Conservation (phyloP, 1,140 invertebrate genomes). For the Apis dorsata region DNA sequence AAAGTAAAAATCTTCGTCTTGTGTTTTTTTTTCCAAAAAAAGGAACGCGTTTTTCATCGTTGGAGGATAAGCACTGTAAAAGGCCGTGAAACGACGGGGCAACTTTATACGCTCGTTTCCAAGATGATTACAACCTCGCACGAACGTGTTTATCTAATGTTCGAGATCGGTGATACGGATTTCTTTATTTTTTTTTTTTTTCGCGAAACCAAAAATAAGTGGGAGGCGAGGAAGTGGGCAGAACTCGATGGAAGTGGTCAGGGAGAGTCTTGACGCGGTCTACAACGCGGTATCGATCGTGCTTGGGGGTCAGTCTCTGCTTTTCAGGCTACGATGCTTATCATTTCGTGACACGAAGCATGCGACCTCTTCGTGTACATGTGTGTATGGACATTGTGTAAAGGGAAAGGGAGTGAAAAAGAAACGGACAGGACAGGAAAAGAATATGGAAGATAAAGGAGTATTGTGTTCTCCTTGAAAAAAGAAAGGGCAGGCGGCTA, state of each 20-base stretch:
- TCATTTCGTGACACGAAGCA: constrained; percentile 66
- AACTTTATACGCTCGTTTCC: constrained; percentile 1
- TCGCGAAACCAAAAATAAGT: constrained; percentile 45
- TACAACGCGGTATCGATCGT: constrained; percentile 63
- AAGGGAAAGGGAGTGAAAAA: constrained; percentile 14
- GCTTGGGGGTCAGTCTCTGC: constrained; percentile 64
- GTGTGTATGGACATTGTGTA: not conserved
- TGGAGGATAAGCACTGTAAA: not conserved
- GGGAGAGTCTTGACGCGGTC: constrained; percentile 55
- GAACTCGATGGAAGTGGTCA: constrained; percentile 35
- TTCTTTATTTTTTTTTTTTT: not conserved
- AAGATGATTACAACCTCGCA: not conserved
- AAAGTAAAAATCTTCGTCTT: not conserved
- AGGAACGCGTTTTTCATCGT: not conserved
- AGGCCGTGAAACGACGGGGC: not conserved
- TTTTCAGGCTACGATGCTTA: constrained; percentile 67
- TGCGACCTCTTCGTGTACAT: constrained; percentile 42
- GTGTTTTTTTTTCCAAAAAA: not conserved
- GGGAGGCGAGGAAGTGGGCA: constrained; percentile 42
- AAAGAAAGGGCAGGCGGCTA: not conserved
- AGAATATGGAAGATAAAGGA: constrained; percentile 15
- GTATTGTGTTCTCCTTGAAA: not conserved
- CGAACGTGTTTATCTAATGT: constrained; percentile 28
- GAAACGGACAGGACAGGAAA: constrained; percentile 6
- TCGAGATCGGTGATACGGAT: constrained; percentile 23